Percentiles rank a stretch among this genome's conserved stretches.
These are phyloP conservation scores for Glandiceps talaboti DNA, from an alignment of 53 echinoderm and acorn worm genomes.

Conservation along the genomic window DNA sequence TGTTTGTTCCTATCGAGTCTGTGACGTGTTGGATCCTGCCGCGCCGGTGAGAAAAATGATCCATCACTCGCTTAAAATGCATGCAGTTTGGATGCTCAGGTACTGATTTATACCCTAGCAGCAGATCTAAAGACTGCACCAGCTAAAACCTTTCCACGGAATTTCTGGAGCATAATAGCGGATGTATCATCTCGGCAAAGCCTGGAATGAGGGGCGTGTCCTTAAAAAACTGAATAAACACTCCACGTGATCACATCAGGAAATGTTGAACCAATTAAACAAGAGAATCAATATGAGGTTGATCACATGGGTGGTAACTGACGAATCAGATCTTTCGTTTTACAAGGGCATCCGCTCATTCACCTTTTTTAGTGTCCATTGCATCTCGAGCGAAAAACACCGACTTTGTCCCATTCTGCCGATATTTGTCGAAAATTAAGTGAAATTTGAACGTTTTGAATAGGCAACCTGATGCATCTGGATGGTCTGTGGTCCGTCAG, in stretches of 20 bases:
- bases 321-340: constrained; percentile 45
- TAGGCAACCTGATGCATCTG: background rate
- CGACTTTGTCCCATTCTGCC: background rate
- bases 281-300: constrained; percentile 22
- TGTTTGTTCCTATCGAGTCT: background rate
- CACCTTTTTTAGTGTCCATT: constrained; percentile 62
- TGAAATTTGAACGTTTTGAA: background rate
- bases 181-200: background rate
- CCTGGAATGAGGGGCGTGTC: constrained; percentile 1
- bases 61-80: background rate
- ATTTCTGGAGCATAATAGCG: background rate
- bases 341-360: constrained; percentile 63
- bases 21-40: background rate
- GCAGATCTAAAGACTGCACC: background rate
- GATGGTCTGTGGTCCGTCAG: background rate
- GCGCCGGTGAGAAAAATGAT: background rate
- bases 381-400: background rate
- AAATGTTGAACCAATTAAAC: constrained; percentile 27
- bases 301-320: constrained; percentile 27
- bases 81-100: background rate
- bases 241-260: background rate
- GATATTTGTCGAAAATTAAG: background rate
- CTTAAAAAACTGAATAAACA: background rate
- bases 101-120: background rate
- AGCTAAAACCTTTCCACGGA: background rate